phyloP scores from a whole-genome alignment of 2,797 vertebrate species.

The Poeciliopsis presidionis region DNA sequence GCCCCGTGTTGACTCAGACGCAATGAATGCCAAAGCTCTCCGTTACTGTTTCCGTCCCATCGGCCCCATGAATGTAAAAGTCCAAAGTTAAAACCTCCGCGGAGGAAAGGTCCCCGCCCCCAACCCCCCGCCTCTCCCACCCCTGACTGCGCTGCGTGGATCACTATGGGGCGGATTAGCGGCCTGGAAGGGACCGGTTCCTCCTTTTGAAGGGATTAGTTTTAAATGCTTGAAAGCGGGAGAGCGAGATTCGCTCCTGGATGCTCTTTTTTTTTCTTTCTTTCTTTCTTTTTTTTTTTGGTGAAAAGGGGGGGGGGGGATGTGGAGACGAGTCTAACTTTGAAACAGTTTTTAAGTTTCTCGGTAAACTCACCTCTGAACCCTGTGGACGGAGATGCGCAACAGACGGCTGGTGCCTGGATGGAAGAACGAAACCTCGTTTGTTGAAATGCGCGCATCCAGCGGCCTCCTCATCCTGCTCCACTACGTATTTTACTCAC shows the following conservation, averaged over 20 bases:
- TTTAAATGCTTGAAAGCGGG: constrained; percentile 58
- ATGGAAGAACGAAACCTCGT: neutral
- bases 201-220: constrained; percentile 79
- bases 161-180: constrained; percentile 79
- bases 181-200: constrained; percentile 65
- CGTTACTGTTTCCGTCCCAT: constrained; percentile 80
- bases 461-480: neutral
- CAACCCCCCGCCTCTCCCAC: accelerated
- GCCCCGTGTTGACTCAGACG: constrained; percentile 77
- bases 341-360: constrained; percentile 79
- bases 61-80: constrained; percentile 82
- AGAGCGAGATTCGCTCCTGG: constrained; percentile 63
- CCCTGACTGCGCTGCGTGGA: constrained; percentile 34
- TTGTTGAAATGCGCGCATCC: neutral
- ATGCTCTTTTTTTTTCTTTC: constrained; percentile 57
- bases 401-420: constrained; percentile 41
- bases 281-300: constrained; percentile 15
- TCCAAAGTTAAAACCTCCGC: constrained; percentile 74
- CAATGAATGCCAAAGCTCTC: constrained; percentile 79
- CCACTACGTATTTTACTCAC: neutral
- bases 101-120: constrained; percentile 66
- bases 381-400: constrained; percentile 57
- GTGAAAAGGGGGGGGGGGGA: neutral
- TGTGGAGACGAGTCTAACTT: constrained; percentile 60
- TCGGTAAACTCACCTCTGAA: constrained; percentile 79